These are phyloP conservation scores for Serripes groenlandicus DNA, from an alignment of 2,888 invertebrate genomes.

Conservation along the genomic window DNA sequence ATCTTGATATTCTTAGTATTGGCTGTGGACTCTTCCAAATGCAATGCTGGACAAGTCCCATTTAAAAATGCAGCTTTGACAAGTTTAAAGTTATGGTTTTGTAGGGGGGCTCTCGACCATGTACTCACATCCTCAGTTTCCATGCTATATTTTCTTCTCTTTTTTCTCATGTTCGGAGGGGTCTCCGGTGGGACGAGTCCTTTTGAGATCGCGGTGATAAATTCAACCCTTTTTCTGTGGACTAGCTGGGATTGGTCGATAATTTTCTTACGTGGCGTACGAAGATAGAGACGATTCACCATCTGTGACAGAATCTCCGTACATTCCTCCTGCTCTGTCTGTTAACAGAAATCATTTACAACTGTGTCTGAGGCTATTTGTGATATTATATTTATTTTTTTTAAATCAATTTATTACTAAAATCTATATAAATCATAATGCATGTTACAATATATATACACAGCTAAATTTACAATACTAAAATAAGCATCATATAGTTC, in stretches of 20 bases:
- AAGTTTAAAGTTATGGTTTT: too few relatives aligned
- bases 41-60: too few relatives aligned
- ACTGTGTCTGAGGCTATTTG: too few relatives aligned
- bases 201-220: conserved; percentile 89
- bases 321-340: conserved; percentile 90
- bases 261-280: conserved; percentile 89
- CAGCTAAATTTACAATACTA: too few relatives aligned
- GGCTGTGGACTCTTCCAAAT: too few relatives aligned
- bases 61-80: too few relatives aligned
- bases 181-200: conserved; percentile 88
- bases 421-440: too few relatives aligned
- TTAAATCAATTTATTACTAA: too few relatives aligned
- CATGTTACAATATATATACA: too few relatives aligned
- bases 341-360: conserved; percentile 55
- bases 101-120: not conserved
- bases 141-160: conserved; percentile 82
- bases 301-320: conserved; percentile 90
- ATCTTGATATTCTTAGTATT: too few relatives aligned
- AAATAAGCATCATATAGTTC: too few relatives aligned
- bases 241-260: conserved; percentile 89
- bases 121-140: conserved; percentile 83
- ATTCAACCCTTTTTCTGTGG: conserved; percentile 89
- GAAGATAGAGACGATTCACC: conserved; percentile 89
- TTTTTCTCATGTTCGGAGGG: conserved; percentile 89
- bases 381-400: too few relatives aligned